Evolutionary conservation across 2,888 invertebrate species (phyloP).

Genomic region (Phlogophora meticulosa): DNA sequence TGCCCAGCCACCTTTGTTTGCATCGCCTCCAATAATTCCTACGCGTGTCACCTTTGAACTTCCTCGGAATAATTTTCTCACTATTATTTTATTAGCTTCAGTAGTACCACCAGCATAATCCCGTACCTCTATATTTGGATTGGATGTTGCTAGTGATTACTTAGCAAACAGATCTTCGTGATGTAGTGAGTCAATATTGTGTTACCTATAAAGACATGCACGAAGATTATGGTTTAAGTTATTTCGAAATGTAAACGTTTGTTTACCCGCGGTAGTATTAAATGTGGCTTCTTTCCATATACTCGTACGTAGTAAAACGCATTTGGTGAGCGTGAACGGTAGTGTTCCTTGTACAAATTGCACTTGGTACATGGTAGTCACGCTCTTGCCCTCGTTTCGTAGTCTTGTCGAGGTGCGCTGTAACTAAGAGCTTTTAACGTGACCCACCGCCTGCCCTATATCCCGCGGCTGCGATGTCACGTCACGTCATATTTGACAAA

Average conservation of each 20-base stretch:
- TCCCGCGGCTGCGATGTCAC: constrained; percentile 78
- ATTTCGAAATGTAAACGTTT: constrained; percentile 45
- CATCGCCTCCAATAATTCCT: constrained; percentile 73
- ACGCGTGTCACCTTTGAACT: constrained; percentile 75
- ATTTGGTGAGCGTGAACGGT: constrained; percentile 50
- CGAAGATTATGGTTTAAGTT: constrained; percentile 43
- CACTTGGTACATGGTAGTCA: constrained; percentile 68
- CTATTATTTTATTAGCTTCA: constrained; percentile 34
- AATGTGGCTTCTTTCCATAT: constrained; percentile 33
- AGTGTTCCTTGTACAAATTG: constrained; percentile 62
- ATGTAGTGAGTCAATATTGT: constrained; percentile 51
- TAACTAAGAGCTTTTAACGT: constrained; percentile 86
- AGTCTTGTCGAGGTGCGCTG: constrained; percentile 73
- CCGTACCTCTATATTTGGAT: constrained; percentile 37
- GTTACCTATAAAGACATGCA: constrained; percentile 40
- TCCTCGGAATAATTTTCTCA: constrained; percentile 56
- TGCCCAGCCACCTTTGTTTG: constrained; percentile 72
- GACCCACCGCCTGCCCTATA: constrained; percentile 83
- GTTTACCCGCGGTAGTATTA: constrained; percentile 29
- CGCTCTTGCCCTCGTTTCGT: constrained; percentile 81
- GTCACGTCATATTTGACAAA: constrained; percentile 68
- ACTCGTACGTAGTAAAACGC: constrained; percentile 32
- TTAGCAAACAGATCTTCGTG: constrained; percentile 45
- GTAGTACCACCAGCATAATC: constrained; percentile 15
- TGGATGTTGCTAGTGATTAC: constrained; percentile 44